Percentiles rank a stretch among this genome's conserved stretches.
These are phyloP conservation scores for Plebejus argus DNA, from an alignment of 2,888 invertebrate species.

Conservation along the genomic window DNA sequence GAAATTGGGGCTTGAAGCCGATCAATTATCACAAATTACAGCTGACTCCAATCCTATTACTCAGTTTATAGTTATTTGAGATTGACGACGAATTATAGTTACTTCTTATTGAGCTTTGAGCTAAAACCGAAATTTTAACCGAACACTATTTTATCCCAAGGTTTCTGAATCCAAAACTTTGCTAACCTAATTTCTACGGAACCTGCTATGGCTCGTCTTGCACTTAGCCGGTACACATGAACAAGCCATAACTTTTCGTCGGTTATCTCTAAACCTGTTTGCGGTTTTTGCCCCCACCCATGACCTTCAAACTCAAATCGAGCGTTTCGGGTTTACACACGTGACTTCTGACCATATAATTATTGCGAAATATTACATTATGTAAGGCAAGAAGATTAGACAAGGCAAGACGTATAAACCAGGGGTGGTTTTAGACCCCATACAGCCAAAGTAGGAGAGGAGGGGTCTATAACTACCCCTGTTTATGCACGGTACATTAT, in stretches of 20 bases:
- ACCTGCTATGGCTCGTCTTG: neutral
- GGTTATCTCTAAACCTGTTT: neutral
- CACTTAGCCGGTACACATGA: neutral
- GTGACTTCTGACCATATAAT: neutral
- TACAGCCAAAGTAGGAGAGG: too few species aligned
- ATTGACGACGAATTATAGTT: too few species aligned
- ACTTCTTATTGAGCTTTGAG: too few species aligned
- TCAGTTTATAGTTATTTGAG: too few species aligned
- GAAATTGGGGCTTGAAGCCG: too few species aligned
- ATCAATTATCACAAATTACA: too few species aligned
- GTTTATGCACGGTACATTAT: too few species aligned
- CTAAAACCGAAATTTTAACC: too few species aligned
- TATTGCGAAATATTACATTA: neutral
- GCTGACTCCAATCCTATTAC: too few species aligned
- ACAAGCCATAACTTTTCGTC: constrained; percentile 7
- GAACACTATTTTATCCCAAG: too few species aligned
- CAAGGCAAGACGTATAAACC: neutral
- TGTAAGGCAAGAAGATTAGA: neutral
- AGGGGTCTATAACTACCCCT: too few species aligned
- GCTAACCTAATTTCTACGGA: neutral
- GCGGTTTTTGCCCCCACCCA: neutral
- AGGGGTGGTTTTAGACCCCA: neutral
- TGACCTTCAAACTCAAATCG: neutral
- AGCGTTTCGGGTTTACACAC: neutral
- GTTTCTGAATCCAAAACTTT: neutral